phyloP scores from a whole-genome alignment of 1,140 invertebrate species.

The Rhyacophila brunnea region DNA sequence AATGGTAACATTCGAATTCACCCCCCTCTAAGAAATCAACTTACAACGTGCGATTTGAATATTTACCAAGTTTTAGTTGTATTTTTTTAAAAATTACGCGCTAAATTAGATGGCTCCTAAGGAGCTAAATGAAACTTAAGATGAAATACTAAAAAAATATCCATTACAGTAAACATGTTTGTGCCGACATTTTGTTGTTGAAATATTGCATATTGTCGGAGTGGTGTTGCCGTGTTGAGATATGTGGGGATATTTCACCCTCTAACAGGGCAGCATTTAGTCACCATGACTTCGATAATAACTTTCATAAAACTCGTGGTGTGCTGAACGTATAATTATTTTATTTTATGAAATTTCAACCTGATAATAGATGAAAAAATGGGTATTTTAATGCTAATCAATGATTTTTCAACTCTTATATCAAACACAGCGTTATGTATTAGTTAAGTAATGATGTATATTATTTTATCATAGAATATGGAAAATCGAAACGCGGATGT shows the following conservation, averaged over 20 bases:
- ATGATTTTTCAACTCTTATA: too few species aligned
- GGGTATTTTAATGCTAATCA: too few species aligned
- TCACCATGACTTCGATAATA: too few species aligned
- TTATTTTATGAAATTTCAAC: too few species aligned
- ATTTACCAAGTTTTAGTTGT: slow-evolving; percentile 11
- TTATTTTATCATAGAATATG: too few species aligned
- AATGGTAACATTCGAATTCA: slow-evolving; percentile 15
- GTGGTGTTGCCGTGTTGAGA: slow-evolving; percentile 16
- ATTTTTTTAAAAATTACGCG: not conserved
- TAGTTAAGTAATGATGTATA: too few species aligned
- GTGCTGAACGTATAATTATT: too few species aligned
- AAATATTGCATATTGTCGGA: slow-evolving; percentile 23
- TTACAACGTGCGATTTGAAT: slow-evolving; percentile 20
- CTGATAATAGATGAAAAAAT: too few species aligned
- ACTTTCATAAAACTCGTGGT: too few species aligned
- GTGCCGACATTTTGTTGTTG: slow-evolving; percentile 21
- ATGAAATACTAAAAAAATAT: slow-evolving; percentile 15
- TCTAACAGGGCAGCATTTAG: not conserved
- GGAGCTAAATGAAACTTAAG: too few species aligned
- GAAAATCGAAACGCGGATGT: too few species aligned
- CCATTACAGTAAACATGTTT: slow-evolving; percentile 24
- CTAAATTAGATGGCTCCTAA: slow-evolving; percentile 11
- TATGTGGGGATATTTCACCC: slow-evolving; percentile 6
- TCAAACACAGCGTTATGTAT: too few species aligned
- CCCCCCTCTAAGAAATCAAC: slow-evolving; percentile 8